Conservation (phyloP, 1,140 invertebrate species). For the Diprion similis region DNA sequence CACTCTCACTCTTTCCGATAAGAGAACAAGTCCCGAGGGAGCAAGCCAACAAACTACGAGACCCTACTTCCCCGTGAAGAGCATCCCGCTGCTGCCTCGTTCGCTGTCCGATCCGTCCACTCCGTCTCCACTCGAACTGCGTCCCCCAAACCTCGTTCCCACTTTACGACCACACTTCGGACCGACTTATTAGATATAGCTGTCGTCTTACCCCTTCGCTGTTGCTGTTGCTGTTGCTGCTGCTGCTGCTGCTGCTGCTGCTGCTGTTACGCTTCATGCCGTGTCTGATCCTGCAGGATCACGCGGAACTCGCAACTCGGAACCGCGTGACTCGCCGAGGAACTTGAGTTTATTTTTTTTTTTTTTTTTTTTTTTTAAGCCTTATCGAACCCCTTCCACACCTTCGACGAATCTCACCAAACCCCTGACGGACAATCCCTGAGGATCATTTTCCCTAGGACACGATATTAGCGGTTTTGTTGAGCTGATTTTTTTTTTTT, state of each 20-base stretch:
- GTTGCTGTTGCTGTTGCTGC: too few species aligned
- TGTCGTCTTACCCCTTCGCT: background rate
- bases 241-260: too few species aligned
- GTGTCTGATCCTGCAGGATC: slow-evolving; percentile 31
- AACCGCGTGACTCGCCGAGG: slow-evolving; percentile 9
- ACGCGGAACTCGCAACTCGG: slow-evolving; percentile 22
- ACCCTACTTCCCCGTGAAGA: background rate
- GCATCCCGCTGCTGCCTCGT: background rate
- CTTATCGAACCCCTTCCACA: slow-evolving; percentile 26
- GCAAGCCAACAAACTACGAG: background rate
- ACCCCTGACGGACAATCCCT: too few species aligned
- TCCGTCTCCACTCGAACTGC: background rate
- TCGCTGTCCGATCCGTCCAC: slow-evolving; percentile 6
- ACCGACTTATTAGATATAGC: background rate
- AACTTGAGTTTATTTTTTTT: slow-evolving; percentile 33
- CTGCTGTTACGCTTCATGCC: slow-evolving; percentile 27
- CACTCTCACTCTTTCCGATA: background rate
- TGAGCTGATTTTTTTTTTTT: too few species aligned
- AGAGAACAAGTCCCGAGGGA: slow-evolving; percentile 6
- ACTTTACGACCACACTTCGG: background rate
- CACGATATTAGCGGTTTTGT: too few species aligned
- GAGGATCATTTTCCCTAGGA: too few species aligned
- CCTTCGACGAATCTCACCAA: background rate
- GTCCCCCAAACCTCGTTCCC: too few species aligned
- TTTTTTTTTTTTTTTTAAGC: slow-evolving; percentile 28